Base-by-base conservation (phyloP, 1,140 invertebrate genomes). In the Platyscapa corneri region DNA sequence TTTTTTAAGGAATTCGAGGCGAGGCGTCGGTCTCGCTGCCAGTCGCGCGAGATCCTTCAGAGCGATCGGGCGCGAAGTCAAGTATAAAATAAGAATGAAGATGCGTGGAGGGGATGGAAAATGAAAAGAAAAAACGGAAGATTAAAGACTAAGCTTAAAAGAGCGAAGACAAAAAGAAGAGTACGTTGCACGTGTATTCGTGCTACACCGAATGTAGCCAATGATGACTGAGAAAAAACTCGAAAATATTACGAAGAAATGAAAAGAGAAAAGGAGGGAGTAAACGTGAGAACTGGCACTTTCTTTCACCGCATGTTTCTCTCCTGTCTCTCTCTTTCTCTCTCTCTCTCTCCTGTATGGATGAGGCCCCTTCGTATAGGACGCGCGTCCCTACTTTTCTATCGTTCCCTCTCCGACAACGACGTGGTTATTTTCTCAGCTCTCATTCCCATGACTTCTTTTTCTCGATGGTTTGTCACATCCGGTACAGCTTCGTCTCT, bases 331-430 rank as follows among this genome's bases (percentile, higher is more conserved):
- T 5, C 10, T 60, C 56, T 60, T 56, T 82, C 78, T 87, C 87
- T 88, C 84, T 87, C 86, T 88, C 83, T 83, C 23, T 30, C 70
- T 80, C 67, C 42, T 12, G 42, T 12, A n/a, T n/a, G n/a, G n/a
- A n/a, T n/a, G n/a, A n/a, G n/a, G n/a, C n/a, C n/a, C n/a, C n/a
- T n/a, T n/a, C n/a, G n/a, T n/a, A n/a, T n/a, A n/a, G n/a, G n/a
- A n/a, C n/a, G n/a, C n/a, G n/a, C n/a, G n/a, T n/a, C n/a, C n/a
- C n/a, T n/a, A n/a, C n/a, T n/a, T 46, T 39, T 64, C 67, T 65
- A 30, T 74, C 20, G 42, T 83, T 78, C 60, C 78, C 79, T 70
- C 72, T 37, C 14, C n/a, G n/a, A 18, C 23, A 74, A 65, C 84
- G 32, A 67, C 83, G 49, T 60, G 79, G 49, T 81, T 20, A 39